Evolutionary conservation across 2,797 vertebrate genomes (phyloP), one percentile per base, ranked within the genome.

Genomic region (Hozukius guyotensis): DNA sequence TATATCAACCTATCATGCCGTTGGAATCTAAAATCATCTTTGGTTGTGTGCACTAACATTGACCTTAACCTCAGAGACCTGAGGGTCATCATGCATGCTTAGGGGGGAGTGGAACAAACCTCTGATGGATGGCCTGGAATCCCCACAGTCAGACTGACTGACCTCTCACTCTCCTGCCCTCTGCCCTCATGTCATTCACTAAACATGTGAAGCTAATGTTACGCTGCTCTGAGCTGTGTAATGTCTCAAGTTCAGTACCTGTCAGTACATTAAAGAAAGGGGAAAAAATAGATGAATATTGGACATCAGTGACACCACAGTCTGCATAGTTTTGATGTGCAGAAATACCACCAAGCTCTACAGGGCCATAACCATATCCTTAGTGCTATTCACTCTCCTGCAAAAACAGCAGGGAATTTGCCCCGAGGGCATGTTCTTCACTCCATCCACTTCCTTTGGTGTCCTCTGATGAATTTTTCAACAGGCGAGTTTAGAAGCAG

Each of bases 371-470:
- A 75, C 53, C 24, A 14, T 82, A 53, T 82, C 46, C 90, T 93
- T 79, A 72, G 68, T 59, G 81, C 61, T 73, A 56, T 77, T 90
- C 72, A 77, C 63, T 46, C 46, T 70, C 66, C 63, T 73, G 25
- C 60, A 72, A 70, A 90, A 89, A 70, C 82, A 85, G 82, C 66
- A 70, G 79, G 65, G 80, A 85, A 82, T 89, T 82, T 87, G 55
- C 88, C 88, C 90, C 2, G 14, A 22, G 80, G 87, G 77, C 68
- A 42, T 83, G 77, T 86, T 80, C 69, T 52, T 84, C 79, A 29
- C 67, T 72, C 12, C 31, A 34, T 74, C 61, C 63, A 56, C 87
- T 87, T 73, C 81, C 72, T 72, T 79, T 70, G 49, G 78, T 82
- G 75, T 87, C 25, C 59, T 76, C 34, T 70, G 80, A 81, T 85